A percentile compares a stretch with the other conserved stretches of the same genome.
These are phyloP conservation scores for Daktulosphaira vitifoliae DNA, from an alignment of 1,140 invertebrate genomes.

Conservation along the genomic window DNA sequence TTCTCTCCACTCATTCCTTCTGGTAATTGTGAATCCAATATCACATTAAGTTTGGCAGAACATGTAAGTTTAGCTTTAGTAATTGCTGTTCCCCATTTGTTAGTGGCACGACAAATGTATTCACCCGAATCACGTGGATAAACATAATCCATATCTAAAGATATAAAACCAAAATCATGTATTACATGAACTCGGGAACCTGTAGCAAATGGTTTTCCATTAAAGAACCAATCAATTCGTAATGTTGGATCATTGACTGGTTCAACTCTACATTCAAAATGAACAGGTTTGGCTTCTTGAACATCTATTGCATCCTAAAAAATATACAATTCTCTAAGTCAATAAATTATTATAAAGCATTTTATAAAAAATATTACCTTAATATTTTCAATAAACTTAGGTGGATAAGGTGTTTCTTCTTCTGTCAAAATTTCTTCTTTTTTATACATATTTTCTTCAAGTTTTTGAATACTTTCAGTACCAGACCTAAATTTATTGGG, in stretches of 20 bases:
- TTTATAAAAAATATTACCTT: conserved; percentile 42
- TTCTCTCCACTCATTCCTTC: conserved; percentile 87
- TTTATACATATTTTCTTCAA: conserved; percentile 82
- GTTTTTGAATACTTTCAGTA: conserved; percentile 78
- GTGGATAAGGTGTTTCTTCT: conserved; percentile 77
- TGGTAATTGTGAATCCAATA: conserved; percentile 85
- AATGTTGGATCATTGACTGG: conserved; percentile 76
- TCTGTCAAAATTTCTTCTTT: conserved; percentile 69
- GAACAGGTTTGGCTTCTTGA: conserved; percentile 74
- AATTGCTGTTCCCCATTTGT: conserved; percentile 74
- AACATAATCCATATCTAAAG: conserved; percentile 76
- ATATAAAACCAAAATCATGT: conserved; percentile 88
- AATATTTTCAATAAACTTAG: conserved; percentile 73
- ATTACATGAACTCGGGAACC: conserved; percentile 82
- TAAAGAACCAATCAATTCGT: conserved; percentile 90
- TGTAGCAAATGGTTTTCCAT: conserved; percentile 77
- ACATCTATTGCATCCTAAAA: conserved; percentile 52
- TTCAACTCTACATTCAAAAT: conserved; percentile 86
- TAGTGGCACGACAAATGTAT: conserved; percentile 75
- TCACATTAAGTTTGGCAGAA: conserved; percentile 70
- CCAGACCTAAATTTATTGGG: conserved; percentile 75
- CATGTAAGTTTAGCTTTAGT: conserved; percentile 74
- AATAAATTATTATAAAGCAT: not conserved
- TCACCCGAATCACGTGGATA: conserved; percentile 77
- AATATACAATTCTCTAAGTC: not conserved